phyloP scores from a whole-genome alignment of 2,888 invertebrate genomes.

The Sesamia inferens region DNA sequence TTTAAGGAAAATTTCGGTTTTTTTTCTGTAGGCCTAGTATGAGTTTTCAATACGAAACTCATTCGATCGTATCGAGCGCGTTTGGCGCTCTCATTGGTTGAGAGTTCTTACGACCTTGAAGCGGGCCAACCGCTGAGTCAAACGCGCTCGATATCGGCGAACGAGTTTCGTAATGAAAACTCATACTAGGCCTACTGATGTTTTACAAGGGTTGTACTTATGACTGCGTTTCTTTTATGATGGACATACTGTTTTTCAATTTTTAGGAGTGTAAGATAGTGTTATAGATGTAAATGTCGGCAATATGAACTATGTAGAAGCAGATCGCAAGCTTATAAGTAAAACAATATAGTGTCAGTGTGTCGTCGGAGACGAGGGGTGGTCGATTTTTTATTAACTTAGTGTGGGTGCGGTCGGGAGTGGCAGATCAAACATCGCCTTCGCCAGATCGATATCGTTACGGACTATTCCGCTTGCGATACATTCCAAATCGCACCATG shows the following conservation, averaged over 20 bases:
- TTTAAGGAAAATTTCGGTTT: not conserved
- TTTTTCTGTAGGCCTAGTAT: no score
- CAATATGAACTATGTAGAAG: constrained; percentile 15
- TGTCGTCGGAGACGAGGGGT: constrained; percentile 74
- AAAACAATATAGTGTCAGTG: constrained; percentile 70
- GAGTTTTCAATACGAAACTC: no score
- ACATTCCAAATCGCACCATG: constrained; percentile 61
- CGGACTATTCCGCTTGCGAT: constrained; percentile 82
- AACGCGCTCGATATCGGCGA: no score
- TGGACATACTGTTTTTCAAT: constrained; percentile 19
- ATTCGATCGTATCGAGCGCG: no score
- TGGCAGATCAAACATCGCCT: constrained; percentile 84
- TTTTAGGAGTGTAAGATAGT: constrained; percentile 12
- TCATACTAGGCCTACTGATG: no score
- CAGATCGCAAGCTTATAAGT: constrained; percentile 53
- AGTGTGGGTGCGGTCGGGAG: constrained; percentile 86
- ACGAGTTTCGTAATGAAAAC: no score
- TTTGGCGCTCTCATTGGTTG: no score
- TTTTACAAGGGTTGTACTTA: no score
- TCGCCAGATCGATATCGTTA: constrained; percentile 83
- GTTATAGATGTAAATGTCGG: constrained; percentile 2
- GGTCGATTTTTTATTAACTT: constrained; percentile 88
- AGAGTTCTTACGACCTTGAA: no score
- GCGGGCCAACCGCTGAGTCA: no score
- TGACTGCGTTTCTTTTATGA: constrained; percentile 2